Conservation (phyloP, 2,113 vertebrate genomes). For the Stigmatopora nigra region DNA sequence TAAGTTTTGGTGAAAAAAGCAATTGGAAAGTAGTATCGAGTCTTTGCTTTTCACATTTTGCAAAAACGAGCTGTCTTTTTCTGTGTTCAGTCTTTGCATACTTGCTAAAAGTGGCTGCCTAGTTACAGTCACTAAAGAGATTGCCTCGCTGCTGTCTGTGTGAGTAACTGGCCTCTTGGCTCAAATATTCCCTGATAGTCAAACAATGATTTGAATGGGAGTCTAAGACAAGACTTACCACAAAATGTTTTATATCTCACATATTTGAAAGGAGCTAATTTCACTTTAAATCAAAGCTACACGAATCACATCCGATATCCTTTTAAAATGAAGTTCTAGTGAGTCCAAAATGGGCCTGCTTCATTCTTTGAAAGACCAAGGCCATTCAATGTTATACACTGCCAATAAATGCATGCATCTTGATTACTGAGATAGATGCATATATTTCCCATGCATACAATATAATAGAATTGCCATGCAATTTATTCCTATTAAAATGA, state of each 20-base stretch:
- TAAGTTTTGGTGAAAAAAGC: background rate
- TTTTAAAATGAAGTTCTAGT: background rate
- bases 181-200: background rate
- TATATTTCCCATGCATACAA: too few relatives aligned
- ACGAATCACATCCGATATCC: background rate
- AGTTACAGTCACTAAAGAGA: conserved; percentile 50
- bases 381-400: background rate
- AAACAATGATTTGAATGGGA: background rate
- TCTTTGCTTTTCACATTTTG: conserved; percentile 5
- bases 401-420: background rate
- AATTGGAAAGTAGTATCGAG: background rate
- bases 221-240: background rate
- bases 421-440: background rate
- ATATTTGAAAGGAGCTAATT: background rate
- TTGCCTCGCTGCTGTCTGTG: conserved; percentile 11
- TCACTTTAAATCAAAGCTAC: background rate
- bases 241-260: background rate
- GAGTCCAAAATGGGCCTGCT: background rate
- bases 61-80: conserved; percentile 13
- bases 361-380: background rate
- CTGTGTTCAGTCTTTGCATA: conserved; percentile 41
- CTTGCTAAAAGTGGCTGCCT: conserved; percentile 31
- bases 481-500: background rate
- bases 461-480: background rate
- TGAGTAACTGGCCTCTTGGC: conserved; percentile 20